Evolutionary conservation across 2,888 invertebrate species (phyloP), one percentile per base, ranked within the genome.

Genomic region (Hypomecis atomaria): DNA sequence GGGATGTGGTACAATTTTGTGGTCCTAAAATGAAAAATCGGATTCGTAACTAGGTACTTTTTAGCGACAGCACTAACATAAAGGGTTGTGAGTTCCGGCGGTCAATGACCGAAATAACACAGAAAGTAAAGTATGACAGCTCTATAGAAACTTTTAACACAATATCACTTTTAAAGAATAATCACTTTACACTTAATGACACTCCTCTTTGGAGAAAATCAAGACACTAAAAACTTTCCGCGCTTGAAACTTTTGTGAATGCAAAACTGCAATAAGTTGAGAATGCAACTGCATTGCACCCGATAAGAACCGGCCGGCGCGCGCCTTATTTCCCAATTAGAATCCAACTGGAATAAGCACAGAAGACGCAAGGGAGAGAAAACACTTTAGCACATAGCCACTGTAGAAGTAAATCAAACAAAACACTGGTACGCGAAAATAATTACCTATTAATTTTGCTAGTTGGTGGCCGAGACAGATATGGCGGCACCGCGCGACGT

Each of bases 401-500:
- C 90, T 87, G 78, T 75, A 78, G 72, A 70, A 81, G 79, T 81
- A 85, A 82, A 81, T 78, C 75, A 78, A 83, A 80, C 81, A 76
- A 80, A 85, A 79, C 90, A 92, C 90, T 90, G 87, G 67, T 85
- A 85, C 88, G 87, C 88, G 84, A 86, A 88, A 89, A 93, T 92
- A 91, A 92, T 93, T 93, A 93, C 93, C 93, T 93, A 93, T 91
- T 89, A 93, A 93, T 93, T 93, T 93, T 92, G 92, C 91, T 93
- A 93, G 89, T 90, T 92, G 92, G 90, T 92, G 92, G 90, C 93
- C 93, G 92, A 93, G 93, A 93, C 93, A 94, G 94, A 94, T 94
- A 94, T 94, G 94, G 94, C 94, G 94, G 94, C 94, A 92, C 91
- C 88, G 93, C 94, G 91, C 93, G 94, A 94, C 94, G 94, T 94